Percentiles rank a stretch among this genome's conserved stretches.
These are phyloP conservation scores for Falco biarmicus DNA, from an alignment of 2,797 vertebrate genomes.

Conservation along the genomic window DNA sequence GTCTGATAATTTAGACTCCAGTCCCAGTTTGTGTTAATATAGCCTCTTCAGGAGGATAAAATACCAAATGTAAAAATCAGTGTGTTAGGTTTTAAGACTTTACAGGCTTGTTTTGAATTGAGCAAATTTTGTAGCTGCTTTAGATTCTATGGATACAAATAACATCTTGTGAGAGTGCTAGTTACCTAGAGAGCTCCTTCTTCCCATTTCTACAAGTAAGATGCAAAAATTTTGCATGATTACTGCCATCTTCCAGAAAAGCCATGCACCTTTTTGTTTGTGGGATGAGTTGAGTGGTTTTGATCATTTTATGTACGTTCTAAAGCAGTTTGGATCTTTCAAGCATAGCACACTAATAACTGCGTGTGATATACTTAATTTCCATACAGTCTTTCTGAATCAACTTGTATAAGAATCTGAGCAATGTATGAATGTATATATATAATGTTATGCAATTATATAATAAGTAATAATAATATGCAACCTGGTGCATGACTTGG, in stretches of 20 bases:
- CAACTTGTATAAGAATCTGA: background rate
- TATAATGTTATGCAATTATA: background rate
- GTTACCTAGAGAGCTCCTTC: background rate
- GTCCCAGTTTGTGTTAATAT: background rate
- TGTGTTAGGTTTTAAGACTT: background rate
- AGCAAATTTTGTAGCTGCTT: background rate
- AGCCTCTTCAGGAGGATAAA: background rate
- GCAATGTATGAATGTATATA: background rate
- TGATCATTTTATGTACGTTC: background rate
- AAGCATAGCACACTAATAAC: background rate
- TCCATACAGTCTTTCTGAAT: background rate
- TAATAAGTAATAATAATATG: background rate
- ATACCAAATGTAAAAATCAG: background rate
- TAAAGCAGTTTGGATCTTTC: background rate
- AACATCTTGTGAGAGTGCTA: background rate
- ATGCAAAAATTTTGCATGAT: background rate
- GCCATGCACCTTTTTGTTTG: background rate
- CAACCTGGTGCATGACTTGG: background rate
- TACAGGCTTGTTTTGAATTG: background rate
- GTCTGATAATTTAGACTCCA: background rate
- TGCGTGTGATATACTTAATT: background rate
- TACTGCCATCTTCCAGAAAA: background rate
- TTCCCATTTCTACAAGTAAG: background rate
- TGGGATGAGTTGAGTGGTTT: background rate
- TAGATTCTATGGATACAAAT: background rate